Percentiles rank a stretch among this genome's conserved stretches.
Conservation (phyloP, 2,113 vertebrate species). For the Synchiropus splendidus region DNA sequence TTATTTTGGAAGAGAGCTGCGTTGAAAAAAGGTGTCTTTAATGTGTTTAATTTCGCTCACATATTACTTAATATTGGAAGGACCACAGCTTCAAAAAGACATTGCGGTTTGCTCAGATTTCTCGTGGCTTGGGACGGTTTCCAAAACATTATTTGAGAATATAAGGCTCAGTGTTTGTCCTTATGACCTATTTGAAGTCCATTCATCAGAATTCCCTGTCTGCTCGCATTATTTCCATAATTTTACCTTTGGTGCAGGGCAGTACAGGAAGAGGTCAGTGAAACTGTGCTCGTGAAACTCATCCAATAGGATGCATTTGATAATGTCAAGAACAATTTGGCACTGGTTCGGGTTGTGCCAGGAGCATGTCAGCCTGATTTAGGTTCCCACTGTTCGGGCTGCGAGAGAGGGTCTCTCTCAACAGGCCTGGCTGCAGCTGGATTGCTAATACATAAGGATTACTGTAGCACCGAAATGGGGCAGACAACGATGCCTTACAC, state of each 20-base stretch:
- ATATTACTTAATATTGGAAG: no score
- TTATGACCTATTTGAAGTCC: no score
- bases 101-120: no score
- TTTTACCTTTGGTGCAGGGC: constrained; percentile 13
- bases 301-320: constrained; percentile 54
- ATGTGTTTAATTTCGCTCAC: no score
- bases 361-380: constrained; percentile 51
- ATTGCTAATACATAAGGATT: constrained; percentile 33
- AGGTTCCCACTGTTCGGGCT: constrained; percentile 29
- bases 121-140: no score
- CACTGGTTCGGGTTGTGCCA: constrained; percentile 34
- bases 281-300: constrained; percentile 34
- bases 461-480: constrained; percentile 14
- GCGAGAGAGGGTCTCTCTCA: constrained; percentile 20
- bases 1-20: no score
- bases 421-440: constrained; percentile 44
- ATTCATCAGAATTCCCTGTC: background rate
- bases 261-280: constrained; percentile 39
- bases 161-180: no score
- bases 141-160: no score
- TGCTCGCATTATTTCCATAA: background rate
- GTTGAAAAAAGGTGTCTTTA: no score
- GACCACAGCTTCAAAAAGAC: no score
- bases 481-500: constrained; percentile 6
- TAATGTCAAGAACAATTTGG: constrained; percentile 60